phyloP scores from a whole-genome alignment of 2,113 vertebrate genomes.

The Meriones unguiculatus region DNA sequence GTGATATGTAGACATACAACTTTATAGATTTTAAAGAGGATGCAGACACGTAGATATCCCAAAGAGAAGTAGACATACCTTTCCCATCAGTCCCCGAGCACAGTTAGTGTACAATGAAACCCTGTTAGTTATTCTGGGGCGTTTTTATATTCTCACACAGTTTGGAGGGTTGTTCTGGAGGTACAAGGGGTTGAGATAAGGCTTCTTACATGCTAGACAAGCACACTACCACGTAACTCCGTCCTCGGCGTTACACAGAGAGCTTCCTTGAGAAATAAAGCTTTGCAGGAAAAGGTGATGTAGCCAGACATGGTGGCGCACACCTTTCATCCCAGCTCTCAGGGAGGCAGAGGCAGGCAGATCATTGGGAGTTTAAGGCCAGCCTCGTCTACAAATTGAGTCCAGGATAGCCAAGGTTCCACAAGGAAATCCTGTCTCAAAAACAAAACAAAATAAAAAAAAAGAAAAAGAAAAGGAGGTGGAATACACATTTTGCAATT shows the following conservation, averaged over 20 bases:
- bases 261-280: slow-evolving; percentile 37
- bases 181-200: neutral
- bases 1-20: neutral
- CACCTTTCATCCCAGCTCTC: too few species aligned
- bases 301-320: too few species aligned
- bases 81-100: neutral
- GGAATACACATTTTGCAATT: neutral
- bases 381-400: too few species aligned
- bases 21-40: neutral
- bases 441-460: too few species aligned
- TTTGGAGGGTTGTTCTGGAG: neutral
- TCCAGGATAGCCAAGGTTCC: too few species aligned
- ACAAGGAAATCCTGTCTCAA: too few species aligned
- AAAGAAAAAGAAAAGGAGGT: neutral
- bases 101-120: neutral
- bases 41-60: neutral
- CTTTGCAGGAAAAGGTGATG: neutral
- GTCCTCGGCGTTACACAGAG: neutral
- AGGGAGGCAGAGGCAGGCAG: too few species aligned
- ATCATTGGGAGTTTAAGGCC: too few species aligned
- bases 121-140: neutral
- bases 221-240: neutral
- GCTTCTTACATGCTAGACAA: neutral
- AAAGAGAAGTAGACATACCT: neutral
- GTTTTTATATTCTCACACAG: neutral